Conservation (phyloP, 2,113 vertebrate genomes). For the Onychostruthus taczanowskii region DNA sequence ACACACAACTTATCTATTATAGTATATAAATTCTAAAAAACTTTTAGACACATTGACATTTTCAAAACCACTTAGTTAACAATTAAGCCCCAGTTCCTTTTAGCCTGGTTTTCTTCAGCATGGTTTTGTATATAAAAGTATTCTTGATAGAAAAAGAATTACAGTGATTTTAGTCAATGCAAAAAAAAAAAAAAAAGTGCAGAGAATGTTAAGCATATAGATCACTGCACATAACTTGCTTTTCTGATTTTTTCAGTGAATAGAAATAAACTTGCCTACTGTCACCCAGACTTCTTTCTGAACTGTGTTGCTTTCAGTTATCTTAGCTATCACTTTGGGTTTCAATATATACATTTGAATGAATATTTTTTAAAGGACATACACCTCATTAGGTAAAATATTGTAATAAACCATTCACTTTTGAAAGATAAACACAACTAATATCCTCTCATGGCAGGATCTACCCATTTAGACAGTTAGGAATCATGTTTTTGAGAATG, state of each 20-base stretch:
- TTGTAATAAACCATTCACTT: not conserved
- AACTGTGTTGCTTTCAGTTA: not conserved
- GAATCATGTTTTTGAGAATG: not conserved
- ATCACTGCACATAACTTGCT: not conserved
- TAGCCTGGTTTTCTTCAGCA: not conserved
- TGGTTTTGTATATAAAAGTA: not conserved
- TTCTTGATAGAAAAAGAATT: not conserved
- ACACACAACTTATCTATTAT: not conserved
- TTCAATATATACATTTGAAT: not conserved
- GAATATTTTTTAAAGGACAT: fast-evolving
- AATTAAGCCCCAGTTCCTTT: not conserved
- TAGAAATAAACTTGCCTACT: not conserved
- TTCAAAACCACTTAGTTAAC: not conserved
- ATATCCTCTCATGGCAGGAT: not conserved
- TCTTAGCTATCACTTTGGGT: not conserved
- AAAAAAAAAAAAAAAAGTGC: not conserved
- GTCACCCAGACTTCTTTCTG: not conserved
- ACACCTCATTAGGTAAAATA: not conserved
- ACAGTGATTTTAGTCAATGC: not conserved
- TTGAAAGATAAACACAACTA: not conserved
- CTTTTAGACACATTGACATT: not conserved
- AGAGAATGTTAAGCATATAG: not conserved
- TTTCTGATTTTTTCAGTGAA: not conserved
- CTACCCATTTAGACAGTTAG: not conserved
- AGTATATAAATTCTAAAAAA: not conserved